Evolutionary conservation across 2,797 vertebrate genomes (phyloP).

Genomic region (Luscinia megarhynchos): DNA sequence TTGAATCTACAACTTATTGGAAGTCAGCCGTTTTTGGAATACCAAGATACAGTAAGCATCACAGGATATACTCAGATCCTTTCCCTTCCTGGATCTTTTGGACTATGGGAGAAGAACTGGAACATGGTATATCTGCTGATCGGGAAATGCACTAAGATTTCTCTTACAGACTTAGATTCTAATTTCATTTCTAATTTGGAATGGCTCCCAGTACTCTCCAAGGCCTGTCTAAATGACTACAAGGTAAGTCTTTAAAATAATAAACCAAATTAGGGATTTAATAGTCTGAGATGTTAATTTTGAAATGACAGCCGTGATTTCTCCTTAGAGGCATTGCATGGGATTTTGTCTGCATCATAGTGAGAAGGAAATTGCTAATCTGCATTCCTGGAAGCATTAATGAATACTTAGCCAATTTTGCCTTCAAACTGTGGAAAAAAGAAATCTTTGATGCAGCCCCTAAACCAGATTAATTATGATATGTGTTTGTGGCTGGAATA

Average conservation of each 20-base stretch:
- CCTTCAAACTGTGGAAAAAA: neutral
- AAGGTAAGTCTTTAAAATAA: conserved; percentile 59
- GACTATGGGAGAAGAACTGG: conserved; percentile 16
- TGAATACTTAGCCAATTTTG: neutral
- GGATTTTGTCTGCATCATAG: neutral
- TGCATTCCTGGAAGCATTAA: conserved; percentile 48
- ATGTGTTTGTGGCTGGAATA: neutral
- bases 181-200: conserved; percentile 61
- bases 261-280: conserved; percentile 28
- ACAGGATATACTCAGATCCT: neutral
- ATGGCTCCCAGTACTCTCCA: conserved; percentile 39
- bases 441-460: neutral
- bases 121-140: neutral
- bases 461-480: neutral
- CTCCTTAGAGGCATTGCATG: neutral
- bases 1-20: conserved; percentile 49
- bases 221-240: conserved; percentile 38
- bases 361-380: neutral
- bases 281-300: conserved; percentile 36
- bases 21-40: conserved; percentile 43
- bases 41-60: conserved; percentile 7
- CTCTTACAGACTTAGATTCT: conserved; percentile 35
- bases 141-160: conserved; percentile 10
- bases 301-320: neutral
- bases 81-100: neutral